Percentiles rank a stretch among this genome's conserved stretches.
Conservation (phyloP, 1,140 invertebrate species). For the Drosophila elegans region DNA sequence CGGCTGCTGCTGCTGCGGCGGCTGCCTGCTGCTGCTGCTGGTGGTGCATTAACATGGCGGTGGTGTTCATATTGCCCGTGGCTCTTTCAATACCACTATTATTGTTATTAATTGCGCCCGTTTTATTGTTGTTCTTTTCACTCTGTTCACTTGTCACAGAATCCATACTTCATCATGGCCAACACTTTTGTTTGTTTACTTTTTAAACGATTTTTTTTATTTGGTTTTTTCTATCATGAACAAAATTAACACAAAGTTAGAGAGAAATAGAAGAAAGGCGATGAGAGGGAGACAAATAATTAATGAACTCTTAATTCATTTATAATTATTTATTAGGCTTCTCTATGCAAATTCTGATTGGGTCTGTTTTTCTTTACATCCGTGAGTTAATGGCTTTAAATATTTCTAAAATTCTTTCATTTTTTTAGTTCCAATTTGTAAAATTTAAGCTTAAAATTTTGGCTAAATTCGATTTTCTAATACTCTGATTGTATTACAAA, state of each 20-base stretch:
- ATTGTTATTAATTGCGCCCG: slow-evolving; percentile 86
- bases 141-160: slow-evolving; percentile 88
- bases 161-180: slow-evolving; percentile 85
- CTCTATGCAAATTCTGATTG: slow-evolving; percentile 43
- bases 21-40: slow-evolving; percentile 76
- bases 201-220: slow-evolving; percentile 20
- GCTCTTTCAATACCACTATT: slow-evolving; percentile 52
- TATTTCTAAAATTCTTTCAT: not conserved
- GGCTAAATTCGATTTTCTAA: too few species aligned
- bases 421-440: not conserved
- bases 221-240: slow-evolving; percentile 34
- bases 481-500: too few species aligned
- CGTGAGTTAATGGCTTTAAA: slow-evolving; percentile 21
- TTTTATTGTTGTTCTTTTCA: slow-evolving; percentile 85
- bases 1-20: slow-evolving; percentile 60
- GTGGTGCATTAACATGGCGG: slow-evolving; percentile 82
- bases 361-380: slow-evolving; percentile 21
- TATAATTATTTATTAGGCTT: slow-evolving; percentile 67
- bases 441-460: too few species aligned
- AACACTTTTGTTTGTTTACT: slow-evolving; percentile 44
- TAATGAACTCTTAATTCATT: slow-evolving; percentile 79
- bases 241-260: slow-evolving; percentile 43
- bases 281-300: slow-evolving; percentile 46
- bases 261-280: slow-evolving; percentile 9
- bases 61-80: slow-evolving; percentile 80